Evolutionary conservation across 1,140 invertebrate species (phyloP).

Genomic region (Pseudomyrmex sp.): DNA sequence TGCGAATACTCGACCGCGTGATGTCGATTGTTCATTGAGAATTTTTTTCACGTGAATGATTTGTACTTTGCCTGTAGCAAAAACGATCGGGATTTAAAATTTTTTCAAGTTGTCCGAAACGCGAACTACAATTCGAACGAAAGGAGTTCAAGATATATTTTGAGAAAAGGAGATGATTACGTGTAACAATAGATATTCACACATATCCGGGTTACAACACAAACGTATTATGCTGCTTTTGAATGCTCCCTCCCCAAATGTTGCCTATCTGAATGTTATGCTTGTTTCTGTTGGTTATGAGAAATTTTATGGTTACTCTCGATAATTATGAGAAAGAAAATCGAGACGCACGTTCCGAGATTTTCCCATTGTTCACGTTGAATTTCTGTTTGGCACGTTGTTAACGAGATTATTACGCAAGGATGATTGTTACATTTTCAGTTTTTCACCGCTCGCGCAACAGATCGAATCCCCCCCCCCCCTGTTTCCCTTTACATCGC

Average conservation of each 20-base stretch:
- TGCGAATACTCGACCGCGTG: not conserved
- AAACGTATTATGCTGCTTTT: conserved; percentile 60
- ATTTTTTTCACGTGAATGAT: conserved; percentile 19
- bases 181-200: conserved; percentile 13
- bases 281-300: conserved; percentile 51
- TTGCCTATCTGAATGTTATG: conserved; percentile 48
- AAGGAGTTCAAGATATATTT: conserved; percentile 35
- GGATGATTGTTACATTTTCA: conserved; percentile 10
- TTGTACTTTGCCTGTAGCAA: conserved; percentile 48
- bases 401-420: conserved; percentile 39
- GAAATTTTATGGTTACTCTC: conserved; percentile 6
- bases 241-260: conserved; percentile 45
- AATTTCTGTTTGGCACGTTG: conserved; percentile 56
- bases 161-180: not conserved
- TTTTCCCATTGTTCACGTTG: conserved; percentile 49
- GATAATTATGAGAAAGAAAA: no score
- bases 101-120: not conserved
- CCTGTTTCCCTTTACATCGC: conserved; percentile 28
- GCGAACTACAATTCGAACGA: conserved; percentile 17
- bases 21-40: not conserved
- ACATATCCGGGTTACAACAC: conserved; percentile 2
- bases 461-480: not conserved
- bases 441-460: not conserved
- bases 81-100: conserved; percentile 25
- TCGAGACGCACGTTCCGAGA: not conserved